Evolutionary conservation across 2,888 invertebrate genomes (phyloP), one percentile per base, ranked within the genome.

Genomic region (Amiota minor): DNA sequence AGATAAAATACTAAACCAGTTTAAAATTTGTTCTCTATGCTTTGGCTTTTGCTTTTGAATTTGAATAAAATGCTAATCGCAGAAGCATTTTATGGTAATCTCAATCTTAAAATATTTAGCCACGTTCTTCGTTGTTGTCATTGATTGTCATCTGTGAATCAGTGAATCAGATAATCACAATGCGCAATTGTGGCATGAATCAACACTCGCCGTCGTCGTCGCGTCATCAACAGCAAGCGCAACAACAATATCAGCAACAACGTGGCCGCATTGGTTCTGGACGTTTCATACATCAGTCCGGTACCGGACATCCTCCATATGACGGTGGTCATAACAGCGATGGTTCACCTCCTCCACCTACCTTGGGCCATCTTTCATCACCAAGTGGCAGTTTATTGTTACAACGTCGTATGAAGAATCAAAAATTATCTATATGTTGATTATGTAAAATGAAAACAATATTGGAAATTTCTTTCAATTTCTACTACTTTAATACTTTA

Each of bases 331-430:
- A 49, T 1, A 35, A 35, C 6, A 35, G 35, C 6, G 35, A 35
- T 35, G 35, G 35, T 35, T 35, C 35, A 35, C 20, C 16, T 12
- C 14, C 8, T 14, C 59, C 79, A 53, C 76, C 80, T 9, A 77
- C 75, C 12, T 50, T 83, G 80, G 91, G 92, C 73, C 92, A 95
- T 23, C 92, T 97, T 74, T 96, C 96, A 75, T 96, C 96, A 70
- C 97, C 97, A 62, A 93, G 94, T 83, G 96, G 96, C 90, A 96
- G 96, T 80, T 91, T 93, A 79, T 91, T 97, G 81, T 92, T 96
- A 91, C 95, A 95, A 86, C 93, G 97, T 64, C 94, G 96, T 50
- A n/a, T 2, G 53, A n/a, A 53, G 12, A 53, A 53, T 53, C 53
- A 35, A 35, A 35, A 35, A n/a, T n/a, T n/a, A n/a, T n/a, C n/a